A percentile compares a stretch with the other conserved stretches of the same genome.
phyloP scores from a whole-genome alignment of 2,797 vertebrate species.

The Salarias fasciatus region DNA sequence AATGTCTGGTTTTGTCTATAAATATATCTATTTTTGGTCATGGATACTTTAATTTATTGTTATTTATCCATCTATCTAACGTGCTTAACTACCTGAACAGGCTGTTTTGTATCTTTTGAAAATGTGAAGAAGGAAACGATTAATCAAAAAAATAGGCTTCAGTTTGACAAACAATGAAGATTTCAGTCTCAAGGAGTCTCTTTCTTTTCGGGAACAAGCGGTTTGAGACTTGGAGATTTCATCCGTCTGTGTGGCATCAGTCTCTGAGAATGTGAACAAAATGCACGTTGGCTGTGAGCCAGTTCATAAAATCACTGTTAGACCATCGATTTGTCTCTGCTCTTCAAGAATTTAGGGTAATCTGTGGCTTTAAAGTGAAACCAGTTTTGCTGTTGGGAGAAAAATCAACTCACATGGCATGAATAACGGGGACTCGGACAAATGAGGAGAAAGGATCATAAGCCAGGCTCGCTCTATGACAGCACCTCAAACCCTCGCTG shows the following conservation, averaged over 20 bases:
- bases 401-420: constrained; percentile 3
- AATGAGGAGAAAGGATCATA: constrained; percentile 12
- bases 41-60: too few relatives aligned
- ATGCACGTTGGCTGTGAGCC: neutral
- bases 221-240: constrained; percentile 11
- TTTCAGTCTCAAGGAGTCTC: neutral
- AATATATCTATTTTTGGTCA: too few relatives aligned
- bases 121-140: neutral
- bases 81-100: too few relatives aligned
- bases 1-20: too few relatives aligned
- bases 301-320: constrained; percentile 6
- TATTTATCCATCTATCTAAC: too few relatives aligned
- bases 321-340: constrained; percentile 17
- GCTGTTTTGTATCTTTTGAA: neutral
- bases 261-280: constrained; percentile 4
- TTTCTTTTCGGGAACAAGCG: constrained; percentile 25
- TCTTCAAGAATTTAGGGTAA: neutral
- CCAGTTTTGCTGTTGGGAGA: neutral
- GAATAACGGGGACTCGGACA: constrained; percentile 8
- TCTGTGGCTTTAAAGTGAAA: constrained; percentile 1
- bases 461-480: constrained; percentile 11
- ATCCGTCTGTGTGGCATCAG: neutral
- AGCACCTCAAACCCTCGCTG: constrained; percentile 15
- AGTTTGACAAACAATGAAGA: neutral
- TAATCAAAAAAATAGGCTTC: neutral